phyloP scores from a whole-genome alignment of 2,113 vertebrate genomes.

The Cryptoleucopteryx plumbea region DNA sequence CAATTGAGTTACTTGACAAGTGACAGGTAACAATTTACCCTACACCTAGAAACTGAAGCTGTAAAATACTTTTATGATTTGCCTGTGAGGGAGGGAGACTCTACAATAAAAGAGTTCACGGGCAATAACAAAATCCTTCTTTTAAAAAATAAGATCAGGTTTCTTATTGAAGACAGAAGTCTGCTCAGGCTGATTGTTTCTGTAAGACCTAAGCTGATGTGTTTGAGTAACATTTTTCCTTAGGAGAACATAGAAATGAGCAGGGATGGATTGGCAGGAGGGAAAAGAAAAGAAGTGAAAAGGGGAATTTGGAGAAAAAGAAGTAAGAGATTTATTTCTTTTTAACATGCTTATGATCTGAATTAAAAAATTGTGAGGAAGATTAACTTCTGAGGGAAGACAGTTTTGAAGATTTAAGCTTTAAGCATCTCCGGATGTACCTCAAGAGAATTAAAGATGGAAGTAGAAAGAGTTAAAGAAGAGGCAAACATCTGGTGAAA shows the following conservation, averaged over 20 bases:
- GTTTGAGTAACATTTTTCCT: neutral
- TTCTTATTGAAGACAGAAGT: neutral
- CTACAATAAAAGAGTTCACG: neutral
- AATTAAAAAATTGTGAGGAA: neutral
- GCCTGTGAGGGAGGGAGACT: neutral
- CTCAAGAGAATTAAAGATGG: neutral
- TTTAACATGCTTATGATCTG: neutral
- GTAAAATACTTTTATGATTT: neutral
- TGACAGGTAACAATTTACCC: neutral
- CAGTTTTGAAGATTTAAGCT: neutral
- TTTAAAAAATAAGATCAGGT: neutral
- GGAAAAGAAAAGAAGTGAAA: neutral
- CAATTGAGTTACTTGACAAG: neutral
- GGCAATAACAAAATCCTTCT: neutral
- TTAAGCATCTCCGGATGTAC: neutral
- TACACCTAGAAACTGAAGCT: neutral
- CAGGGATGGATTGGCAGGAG: neutral
- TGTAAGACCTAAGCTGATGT: neutral
- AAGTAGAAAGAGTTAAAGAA: neutral
- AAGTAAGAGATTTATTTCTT: neutral
- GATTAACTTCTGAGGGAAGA: neutral
- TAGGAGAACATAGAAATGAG: neutral
- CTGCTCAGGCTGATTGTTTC: neutral
- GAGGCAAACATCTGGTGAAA: neutral
- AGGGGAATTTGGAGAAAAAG: neutral